Evolutionary conservation across 2,797 vertebrate genomes (phyloP).

Genomic region (Bryconaethiops microstoma): DNA sequence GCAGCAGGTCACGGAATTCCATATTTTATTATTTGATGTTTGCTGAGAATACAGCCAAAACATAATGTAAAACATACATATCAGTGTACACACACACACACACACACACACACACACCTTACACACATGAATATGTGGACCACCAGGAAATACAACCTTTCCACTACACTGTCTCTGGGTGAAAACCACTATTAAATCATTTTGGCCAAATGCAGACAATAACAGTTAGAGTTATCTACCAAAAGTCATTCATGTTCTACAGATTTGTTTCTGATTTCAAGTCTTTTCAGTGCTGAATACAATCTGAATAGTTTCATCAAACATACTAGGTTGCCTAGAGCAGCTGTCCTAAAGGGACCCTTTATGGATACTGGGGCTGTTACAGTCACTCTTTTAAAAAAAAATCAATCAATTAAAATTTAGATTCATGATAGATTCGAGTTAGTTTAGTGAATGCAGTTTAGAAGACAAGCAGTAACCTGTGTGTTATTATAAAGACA

Average conservation of each 20-base stretch:
- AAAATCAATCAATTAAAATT: too few relatives aligned
- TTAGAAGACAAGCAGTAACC: not conserved
- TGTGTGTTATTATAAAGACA: not conserved
- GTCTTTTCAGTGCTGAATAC: too few relatives aligned
- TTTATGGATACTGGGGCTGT: too few relatives aligned
- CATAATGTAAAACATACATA: slow-evolving; percentile 33
- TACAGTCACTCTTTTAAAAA: too few relatives aligned
- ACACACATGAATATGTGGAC: not conserved
- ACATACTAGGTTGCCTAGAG: too few relatives aligned
- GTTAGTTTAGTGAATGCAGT: not conserved
- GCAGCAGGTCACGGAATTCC: slow-evolving; percentile 34
- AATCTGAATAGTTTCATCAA: too few relatives aligned
- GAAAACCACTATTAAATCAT: not conserved
- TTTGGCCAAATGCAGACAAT: not conserved
- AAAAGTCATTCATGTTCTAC: too few relatives aligned
- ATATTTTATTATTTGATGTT: slow-evolving; percentile 33
- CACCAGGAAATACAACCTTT: slow-evolving; percentile 24
- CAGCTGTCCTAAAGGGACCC: too few relatives aligned
- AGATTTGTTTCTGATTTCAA: too few relatives aligned
- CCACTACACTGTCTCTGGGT: not conserved
- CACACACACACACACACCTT: slow-evolving; percentile 12
- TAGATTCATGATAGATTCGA: too few relatives aligned
- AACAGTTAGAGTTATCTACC: too few relatives aligned
- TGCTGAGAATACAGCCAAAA: slow-evolving; percentile 19
- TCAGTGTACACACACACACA: not conserved